Evolutionary conservation across 2,797 vertebrate species (phyloP), one percentile per base, ranked within the genome.

Genomic region (Phaenicophaeus curvirostris): DNA sequence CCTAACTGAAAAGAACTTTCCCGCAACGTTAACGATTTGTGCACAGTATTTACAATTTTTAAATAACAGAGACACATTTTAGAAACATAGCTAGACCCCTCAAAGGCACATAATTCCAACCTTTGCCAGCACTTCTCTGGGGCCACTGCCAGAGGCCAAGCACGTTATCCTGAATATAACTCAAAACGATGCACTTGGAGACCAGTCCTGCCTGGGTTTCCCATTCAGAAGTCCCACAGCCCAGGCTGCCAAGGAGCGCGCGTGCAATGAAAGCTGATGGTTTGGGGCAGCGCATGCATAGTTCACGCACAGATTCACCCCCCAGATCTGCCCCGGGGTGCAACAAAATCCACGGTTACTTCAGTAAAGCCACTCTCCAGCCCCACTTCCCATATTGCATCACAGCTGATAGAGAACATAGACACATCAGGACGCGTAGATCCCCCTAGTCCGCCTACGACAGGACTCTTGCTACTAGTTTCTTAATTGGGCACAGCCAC

Each of bases 101-200:
- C 42, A 82, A 96, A 96, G 86, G 58, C 89, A 59, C 35, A 31
- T 37, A 53, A 97, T 76, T 71, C 85, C 81, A 62, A 15, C 81
- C 91, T 77, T 78, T 71, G 84, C 69, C 82, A 79, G 57, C 11
- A 4, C 90, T 95, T 76, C 74, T 42, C 41, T 4, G 4, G n/a
- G 59, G 53, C 73, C 55, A 11, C 46, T 62, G 33, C 46, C 85
- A 31, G 78, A 74, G 55, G 37, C 78, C 61, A n/a, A 69, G 46
- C 3, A 1, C 0, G 0, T 41, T 28, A 48, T 23, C 39, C 61
- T 5, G 1, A 83, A 20, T 7, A 14, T 12, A 50, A 15, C 48
- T 46, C 6, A 0, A 20, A 85, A 51, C 1, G 2, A 51, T 50
- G 68, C 31, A 3, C 42, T 72, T 24, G 5, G 44, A 77, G 71